Evolutionary conservation across 92 coral and sea anemone genomes (phyloP).

Genomic region (Phymanthus crucifer): DNA sequence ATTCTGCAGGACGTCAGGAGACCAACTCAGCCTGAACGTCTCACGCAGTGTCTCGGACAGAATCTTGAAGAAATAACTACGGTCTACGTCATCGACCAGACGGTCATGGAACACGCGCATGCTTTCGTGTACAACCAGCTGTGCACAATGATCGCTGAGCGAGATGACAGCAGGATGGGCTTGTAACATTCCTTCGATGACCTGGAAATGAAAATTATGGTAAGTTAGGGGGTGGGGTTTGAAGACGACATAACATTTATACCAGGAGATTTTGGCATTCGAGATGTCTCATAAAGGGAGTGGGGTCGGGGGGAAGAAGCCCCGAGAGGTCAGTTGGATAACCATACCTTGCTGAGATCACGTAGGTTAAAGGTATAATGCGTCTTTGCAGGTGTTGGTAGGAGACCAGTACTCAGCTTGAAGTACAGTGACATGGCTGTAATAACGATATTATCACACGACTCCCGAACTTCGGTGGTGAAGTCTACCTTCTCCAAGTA

Average conservation of each 20-base stretch:
- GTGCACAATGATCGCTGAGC: conserved; percentile 76
- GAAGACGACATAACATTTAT: neutral
- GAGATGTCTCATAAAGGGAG: neutral
- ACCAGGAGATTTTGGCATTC: no score
- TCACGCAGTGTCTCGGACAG: conserved; percentile 69
- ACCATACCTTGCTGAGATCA: conserved; percentile 82
- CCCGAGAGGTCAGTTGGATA: neutral
- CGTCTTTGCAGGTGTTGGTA: conserved; percentile 94
- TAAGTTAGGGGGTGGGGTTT: neutral
- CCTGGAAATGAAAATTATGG: conserved; percentile 38
- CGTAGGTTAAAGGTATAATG: conserved; percentile 93
- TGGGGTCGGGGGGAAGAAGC: neutral
- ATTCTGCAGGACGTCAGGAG: conserved; percentile 53
- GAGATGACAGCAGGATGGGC: conserved; percentile 82
- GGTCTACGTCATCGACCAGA: conserved; percentile 82
- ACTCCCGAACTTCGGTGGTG: conserved; percentile 76
- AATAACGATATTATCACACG: conserved; percentile 67
- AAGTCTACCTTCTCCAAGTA: conserved; percentile 87
- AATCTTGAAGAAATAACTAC: conserved; percentile 69
- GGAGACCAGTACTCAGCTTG: conserved; percentile 65
- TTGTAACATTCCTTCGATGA: conserved; percentile 89
- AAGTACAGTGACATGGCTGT: conserved; percentile 79
- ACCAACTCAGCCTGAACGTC: conserved; percentile 70
- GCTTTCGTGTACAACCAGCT: conserved; percentile 86
- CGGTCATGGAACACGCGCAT: conserved; percentile 95